Conservation (phyloP, 2,797 vertebrate species). For the Brotula barbata region DNA sequence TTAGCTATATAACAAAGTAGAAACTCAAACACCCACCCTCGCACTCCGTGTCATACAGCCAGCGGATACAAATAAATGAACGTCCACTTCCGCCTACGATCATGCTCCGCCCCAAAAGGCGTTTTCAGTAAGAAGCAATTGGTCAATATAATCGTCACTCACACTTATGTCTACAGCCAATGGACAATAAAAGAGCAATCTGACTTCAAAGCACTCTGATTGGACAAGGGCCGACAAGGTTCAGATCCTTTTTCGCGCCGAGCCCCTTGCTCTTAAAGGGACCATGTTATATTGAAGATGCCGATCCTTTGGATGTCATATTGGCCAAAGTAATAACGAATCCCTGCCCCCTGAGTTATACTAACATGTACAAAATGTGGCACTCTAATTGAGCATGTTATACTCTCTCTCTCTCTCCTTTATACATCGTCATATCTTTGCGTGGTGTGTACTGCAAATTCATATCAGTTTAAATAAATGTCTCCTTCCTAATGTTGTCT, state of each 20-base stretch:
- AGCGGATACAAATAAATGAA: constrained; percentile 16
- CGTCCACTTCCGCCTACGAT: constrained; percentile 19
- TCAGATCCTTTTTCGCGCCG: constrained; percentile 46
- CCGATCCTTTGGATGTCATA: too few species aligned
- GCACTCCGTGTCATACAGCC: not conserved
- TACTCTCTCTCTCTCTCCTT: too few species aligned
- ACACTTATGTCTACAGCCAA: not conserved
- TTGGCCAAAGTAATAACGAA: too few species aligned
- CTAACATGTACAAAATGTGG: too few species aligned
- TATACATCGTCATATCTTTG: too few species aligned
- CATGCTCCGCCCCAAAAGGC: not conserved
- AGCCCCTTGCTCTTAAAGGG: not conserved
- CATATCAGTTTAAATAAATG: too few species aligned
- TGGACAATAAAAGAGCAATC: not conserved
- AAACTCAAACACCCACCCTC: constrained; percentile 25
- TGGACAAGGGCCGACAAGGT: constrained; percentile 27
- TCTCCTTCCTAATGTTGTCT: too few species aligned
- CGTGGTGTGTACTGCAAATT: too few species aligned
- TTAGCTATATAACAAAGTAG: too few species aligned
- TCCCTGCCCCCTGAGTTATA: too few species aligned
- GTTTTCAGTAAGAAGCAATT: not conserved
- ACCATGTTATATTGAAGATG: not conserved
- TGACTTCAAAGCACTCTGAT: constrained; percentile 15
- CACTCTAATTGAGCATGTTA: too few species aligned
- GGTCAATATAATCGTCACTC: constrained; percentile 26